A percentile compares a stretch with the other conserved stretches of the same genome.
These are phyloP conservation scores for Leptinotarsa juncta DNA, from an alignment of 2,888 invertebrate species.

Conservation along the genomic window DNA sequence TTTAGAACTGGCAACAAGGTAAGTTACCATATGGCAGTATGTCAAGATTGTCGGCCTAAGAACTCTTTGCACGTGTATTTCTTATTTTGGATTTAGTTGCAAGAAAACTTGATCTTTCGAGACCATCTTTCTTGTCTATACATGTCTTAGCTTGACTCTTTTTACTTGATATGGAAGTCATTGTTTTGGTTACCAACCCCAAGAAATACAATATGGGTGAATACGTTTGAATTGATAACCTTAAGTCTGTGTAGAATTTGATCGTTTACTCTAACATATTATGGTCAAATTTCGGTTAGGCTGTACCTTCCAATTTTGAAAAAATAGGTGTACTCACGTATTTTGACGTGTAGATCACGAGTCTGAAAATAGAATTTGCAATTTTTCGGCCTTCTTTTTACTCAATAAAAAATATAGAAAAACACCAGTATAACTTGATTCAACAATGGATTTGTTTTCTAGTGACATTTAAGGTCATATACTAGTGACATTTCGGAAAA, in stretches of 20 bases:
- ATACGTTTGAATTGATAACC: background rate
- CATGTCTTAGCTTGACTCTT: conserved; percentile 29
- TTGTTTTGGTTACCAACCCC: conserved; percentile 23
- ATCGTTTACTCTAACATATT: background rate
- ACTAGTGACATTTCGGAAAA: too few species aligned
- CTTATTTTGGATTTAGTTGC: conserved; percentile 34
- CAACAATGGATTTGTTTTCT: too few species aligned
- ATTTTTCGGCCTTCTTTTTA: too few species aligned
- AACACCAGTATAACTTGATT: too few species aligned
- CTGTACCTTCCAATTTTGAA: too few species aligned
- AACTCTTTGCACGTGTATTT: conserved; percentile 57
- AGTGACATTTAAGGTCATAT: too few species aligned
- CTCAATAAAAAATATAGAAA: too few species aligned
- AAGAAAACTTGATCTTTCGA: conserved; percentile 55
- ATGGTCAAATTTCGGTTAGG: too few species aligned
- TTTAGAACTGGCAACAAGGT: conserved; percentile 40
- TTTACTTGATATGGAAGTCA: conserved; percentile 8
- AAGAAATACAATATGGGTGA: conserved; percentile 19
- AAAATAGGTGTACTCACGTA: too few species aligned
- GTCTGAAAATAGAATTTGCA: too few species aligned
- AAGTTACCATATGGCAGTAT: conserved; percentile 32
- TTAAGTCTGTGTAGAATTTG: background rate
- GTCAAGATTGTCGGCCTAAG: conserved; percentile 49
- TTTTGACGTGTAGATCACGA: too few species aligned
- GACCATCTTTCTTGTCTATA: conserved; percentile 37